phyloP scores from a whole-genome alignment of 2,888 invertebrate genomes.

The Drosophila sordidula region DNA sequence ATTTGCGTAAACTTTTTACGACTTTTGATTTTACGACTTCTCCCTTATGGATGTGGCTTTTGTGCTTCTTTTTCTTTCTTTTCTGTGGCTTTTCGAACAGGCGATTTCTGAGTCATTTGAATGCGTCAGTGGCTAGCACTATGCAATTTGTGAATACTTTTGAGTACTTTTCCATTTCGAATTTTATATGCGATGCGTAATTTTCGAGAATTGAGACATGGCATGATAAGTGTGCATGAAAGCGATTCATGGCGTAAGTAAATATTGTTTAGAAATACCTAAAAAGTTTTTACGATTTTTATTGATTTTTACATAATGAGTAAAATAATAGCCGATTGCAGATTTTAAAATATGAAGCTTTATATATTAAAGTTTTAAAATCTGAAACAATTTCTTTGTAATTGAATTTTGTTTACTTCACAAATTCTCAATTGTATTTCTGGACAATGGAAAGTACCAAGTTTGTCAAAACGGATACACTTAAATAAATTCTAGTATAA shows the following conservation, averaged over 20 bases:
- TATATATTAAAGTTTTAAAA: no score
- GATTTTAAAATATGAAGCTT: no score
- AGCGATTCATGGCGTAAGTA: not conserved
- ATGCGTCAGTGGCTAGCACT: conserved; percentile 44
- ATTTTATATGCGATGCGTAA: not conserved
- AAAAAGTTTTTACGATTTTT: no score
- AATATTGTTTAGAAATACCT: not conserved
- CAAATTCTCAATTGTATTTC: conserved; percentile 56
- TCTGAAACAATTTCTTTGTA: no score
- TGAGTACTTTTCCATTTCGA: conserved; percentile 35
- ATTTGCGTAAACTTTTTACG: conserved; percentile 73
- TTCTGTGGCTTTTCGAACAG: not conserved
- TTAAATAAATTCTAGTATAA: conserved; percentile 13
- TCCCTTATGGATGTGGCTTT: conserved; percentile 53
- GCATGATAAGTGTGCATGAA: conserved; percentile 7
- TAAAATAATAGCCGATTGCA: no score
- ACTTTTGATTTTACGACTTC: conserved; percentile 66
- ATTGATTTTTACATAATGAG: no score
- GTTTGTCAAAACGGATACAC: conserved; percentile 35
- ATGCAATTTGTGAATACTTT: conserved; percentile 37
- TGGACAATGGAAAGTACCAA: conserved; percentile 69
- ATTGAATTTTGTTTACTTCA: no score
- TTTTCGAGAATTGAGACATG: not conserved
- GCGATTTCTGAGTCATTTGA: conserved; percentile 31
- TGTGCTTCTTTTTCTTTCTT: conserved; percentile 6